Evolutionary conservation across 2,888 invertebrate genomes (phyloP).

Genomic region (Pocota personata): DNA sequence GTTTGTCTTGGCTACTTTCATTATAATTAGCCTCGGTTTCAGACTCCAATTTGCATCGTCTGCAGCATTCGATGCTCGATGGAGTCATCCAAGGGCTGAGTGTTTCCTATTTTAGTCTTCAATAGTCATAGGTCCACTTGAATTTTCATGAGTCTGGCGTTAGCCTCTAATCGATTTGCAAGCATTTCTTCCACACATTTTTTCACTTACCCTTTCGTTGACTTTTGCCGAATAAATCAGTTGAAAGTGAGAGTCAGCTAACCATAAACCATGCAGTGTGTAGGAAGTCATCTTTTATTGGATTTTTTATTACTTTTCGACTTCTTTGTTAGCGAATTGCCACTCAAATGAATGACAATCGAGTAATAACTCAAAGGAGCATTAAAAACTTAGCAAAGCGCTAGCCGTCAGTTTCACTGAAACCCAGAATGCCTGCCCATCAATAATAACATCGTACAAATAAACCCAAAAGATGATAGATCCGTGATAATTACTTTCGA

Average conservation of each 20-base stretch:
- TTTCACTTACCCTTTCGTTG: constrained; percentile 9
- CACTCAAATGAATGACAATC: neutral
- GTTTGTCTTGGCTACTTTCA: too few species aligned
- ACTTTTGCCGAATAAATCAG: neutral
- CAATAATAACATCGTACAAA: neutral
- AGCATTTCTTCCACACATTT: too few species aligned
- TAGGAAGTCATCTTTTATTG: constrained; percentile 3
- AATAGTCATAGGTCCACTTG: too few species aligned
- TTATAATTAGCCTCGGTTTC: too few species aligned
- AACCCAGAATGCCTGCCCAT: neutral
- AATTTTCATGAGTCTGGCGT: too few species aligned
- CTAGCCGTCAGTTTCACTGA: neutral
- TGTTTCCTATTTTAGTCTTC: too few species aligned
- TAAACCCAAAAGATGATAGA: neutral
- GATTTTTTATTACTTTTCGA: neutral
- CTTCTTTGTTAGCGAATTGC: neutral
- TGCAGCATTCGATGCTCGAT: too few species aligned
- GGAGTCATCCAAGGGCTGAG: too few species aligned
- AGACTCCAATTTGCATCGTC: too few species aligned
- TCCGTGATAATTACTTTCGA: constrained; percentile 39
- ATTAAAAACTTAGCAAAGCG: neutral
- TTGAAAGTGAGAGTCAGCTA: constrained; percentile 4
- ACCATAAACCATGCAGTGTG: neutral
- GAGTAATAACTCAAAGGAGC: neutral
- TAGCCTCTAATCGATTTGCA: too few species aligned